phyloP scores from a whole-genome alignment of 2,113 vertebrate genomes.

The Thalassarche chlororhynchos region DNA sequence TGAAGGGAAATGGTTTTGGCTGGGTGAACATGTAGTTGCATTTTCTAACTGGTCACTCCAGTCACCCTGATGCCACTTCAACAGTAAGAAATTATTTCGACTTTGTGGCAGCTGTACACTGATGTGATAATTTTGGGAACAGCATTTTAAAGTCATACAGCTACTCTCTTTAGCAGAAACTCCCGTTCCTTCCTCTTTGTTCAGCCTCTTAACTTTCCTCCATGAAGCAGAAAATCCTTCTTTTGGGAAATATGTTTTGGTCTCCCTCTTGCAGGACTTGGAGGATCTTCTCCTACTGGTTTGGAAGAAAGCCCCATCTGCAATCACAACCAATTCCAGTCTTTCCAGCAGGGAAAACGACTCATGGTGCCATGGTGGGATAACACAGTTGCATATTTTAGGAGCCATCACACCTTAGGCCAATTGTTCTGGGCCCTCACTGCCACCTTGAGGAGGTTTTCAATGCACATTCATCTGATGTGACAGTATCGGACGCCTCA shows the following conservation, averaged over 20 bases:
- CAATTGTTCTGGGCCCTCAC: background rate
- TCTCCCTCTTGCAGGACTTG: background rate
- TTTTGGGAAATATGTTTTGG: background rate
- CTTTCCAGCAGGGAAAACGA: background rate
- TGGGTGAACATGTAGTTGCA: background rate
- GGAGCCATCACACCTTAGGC: background rate
- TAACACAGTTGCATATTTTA: background rate
- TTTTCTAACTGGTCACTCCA: background rate
- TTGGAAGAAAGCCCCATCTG: background rate
- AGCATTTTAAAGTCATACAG: background rate
- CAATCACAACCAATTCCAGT: background rate
- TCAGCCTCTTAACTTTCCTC: background rate
- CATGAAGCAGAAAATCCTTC: background rate
- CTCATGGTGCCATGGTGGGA: background rate
- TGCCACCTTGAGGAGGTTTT: constrained; percentile 29
- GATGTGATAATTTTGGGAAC: background rate
- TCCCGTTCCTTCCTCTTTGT: background rate
- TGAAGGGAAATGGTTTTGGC: background rate
- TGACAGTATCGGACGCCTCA: rapidly evolving
- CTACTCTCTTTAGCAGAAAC: background rate
- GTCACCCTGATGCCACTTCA: background rate
- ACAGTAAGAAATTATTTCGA: background rate
- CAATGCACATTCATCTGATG: background rate
- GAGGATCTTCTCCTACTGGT: background rate
- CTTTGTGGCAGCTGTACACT: background rate